Evolutionary conservation across 2,797 vertebrate genomes (phyloP).

Genomic region (Manis pentadactyla): DNA sequence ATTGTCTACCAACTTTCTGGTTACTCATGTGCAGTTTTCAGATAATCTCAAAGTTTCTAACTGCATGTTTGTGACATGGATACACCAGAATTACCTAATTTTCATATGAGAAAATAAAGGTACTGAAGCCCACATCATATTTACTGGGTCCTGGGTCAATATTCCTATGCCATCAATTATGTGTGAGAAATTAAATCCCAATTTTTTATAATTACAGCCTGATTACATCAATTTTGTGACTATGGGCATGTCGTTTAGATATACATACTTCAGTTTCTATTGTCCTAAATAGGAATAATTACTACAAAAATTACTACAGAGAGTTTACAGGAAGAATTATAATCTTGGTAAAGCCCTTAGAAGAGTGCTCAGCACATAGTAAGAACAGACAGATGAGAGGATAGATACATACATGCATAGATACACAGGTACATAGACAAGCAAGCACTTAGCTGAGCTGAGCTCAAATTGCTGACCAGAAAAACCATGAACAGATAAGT

Average conservation of each 20-base stretch:
- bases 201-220: neutral
- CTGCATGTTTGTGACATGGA: neutral
- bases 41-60: neutral
- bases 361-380: neutral
- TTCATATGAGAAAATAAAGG: neutral
- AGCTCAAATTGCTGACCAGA: neutral
- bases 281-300: neutral
- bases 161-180: neutral
- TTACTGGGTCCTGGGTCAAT: neutral
- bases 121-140: rapidly evolving
- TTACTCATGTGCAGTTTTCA: neutral
- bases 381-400: neutral
- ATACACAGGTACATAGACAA: neutral
- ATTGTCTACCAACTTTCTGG: neutral
- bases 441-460: neutral
- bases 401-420: too few species aligned
- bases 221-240: neutral
- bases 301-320: neutral
- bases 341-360: neutral
- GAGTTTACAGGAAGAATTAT: neutral
- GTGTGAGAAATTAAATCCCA: neutral
- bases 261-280: neutral
- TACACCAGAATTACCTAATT: neutral
- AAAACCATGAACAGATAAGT: neutral
- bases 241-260: neutral